A percentile compares a stretch with the other conserved stretches of the same genome.
Evolutionary conservation across 2,888 invertebrate species (phyloP).

Genomic region (Drosophila bunnanda): DNA sequence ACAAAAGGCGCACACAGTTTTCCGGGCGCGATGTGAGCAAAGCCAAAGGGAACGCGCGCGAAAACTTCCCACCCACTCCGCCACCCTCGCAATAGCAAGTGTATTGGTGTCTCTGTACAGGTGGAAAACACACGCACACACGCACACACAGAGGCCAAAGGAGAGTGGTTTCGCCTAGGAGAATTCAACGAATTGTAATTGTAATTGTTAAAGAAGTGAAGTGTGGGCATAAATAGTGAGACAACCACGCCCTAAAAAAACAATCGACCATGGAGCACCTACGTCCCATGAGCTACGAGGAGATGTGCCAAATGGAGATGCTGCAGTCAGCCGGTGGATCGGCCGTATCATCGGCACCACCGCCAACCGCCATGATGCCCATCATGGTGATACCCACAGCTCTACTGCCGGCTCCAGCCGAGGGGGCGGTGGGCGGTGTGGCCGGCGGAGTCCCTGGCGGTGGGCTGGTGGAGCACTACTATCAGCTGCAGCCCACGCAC

Average conservation of each 20-base stretch:
- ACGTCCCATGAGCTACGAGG: slow-evolving; percentile 83
- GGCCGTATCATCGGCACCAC: slow-evolving; percentile 52
- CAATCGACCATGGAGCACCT: slow-evolving; percentile 76
- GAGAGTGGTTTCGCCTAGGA: background rate
- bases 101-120: slow-evolving; percentile 32
- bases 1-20: slow-evolving; percentile 40
- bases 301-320: slow-evolving; percentile 84
- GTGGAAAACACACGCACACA: slow-evolving; percentile 27
- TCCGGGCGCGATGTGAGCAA: slow-evolving; percentile 59
- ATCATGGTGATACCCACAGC: slow-evolving; percentile 84
- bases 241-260: slow-evolving; percentile 40
- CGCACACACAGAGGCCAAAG: background rate
- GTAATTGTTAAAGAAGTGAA: slow-evolving; percentile 19
- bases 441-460: slow-evolving; percentile 32
- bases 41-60: slow-evolving; percentile 67
- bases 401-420: slow-evolving; percentile 60
- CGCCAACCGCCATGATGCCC: slow-evolving; percentile 80
- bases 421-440: slow-evolving; percentile 38
- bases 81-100: slow-evolving; percentile 6
- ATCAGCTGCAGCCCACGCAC: slow-evolving; percentile 82
- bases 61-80: slow-evolving; percentile 50
- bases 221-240: slow-evolving; percentile 8
- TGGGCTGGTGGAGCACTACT: slow-evolving; percentile 68
- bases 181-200: slow-evolving; percentile 12
- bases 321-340: slow-evolving; percentile 66